These are phyloP conservation scores for Adelosebastes latens DNA, from an alignment of 2,797 vertebrate genomes.

Conservation along the genomic window DNA sequence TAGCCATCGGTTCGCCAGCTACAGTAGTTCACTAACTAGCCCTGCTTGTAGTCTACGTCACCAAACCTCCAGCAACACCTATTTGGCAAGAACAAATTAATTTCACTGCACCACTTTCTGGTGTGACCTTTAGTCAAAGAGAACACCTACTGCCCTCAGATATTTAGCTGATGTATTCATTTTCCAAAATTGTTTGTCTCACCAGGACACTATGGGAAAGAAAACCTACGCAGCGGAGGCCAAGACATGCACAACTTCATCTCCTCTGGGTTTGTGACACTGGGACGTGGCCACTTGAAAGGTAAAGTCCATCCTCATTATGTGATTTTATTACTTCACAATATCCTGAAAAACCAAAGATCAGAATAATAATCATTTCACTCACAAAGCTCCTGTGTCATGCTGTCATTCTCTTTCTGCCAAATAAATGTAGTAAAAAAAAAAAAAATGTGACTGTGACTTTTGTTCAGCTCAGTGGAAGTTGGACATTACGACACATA, in stretches of 20 bases:
- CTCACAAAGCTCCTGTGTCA: not conserved
- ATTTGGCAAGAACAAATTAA: not conserved
- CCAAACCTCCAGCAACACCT: not conserved
- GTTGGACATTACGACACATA: constrained; percentile 24
- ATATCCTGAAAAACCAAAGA: not conserved
- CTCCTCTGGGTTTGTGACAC: constrained; percentile 97
- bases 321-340: not conserved
- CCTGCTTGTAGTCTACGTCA: not conserved
- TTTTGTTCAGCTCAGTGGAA: constrained; percentile 43
- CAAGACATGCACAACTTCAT: constrained; percentile 98
- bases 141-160: not conserved
- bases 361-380: constrained; percentile 17
- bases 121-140: not conserved
- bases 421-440: constrained; percentile 21
- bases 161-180: not conserved
- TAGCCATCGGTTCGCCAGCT: not conserved
- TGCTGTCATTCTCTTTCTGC: constrained; percentile 39
- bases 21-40: not conserved
- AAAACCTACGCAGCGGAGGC: constrained; percentile 90
- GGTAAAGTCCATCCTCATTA: constrained; percentile 80
- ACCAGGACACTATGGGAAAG: constrained; percentile 91
- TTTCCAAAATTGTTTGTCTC: not conserved
- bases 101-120: not conserved
- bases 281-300: constrained; percentile 95
- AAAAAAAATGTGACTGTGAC: constrained; percentile 18